These are phyloP conservation scores for Nycticryphes semicollaris DNA, from an alignment of 2,113 vertebrate genomes.

Conservation along the genomic window DNA sequence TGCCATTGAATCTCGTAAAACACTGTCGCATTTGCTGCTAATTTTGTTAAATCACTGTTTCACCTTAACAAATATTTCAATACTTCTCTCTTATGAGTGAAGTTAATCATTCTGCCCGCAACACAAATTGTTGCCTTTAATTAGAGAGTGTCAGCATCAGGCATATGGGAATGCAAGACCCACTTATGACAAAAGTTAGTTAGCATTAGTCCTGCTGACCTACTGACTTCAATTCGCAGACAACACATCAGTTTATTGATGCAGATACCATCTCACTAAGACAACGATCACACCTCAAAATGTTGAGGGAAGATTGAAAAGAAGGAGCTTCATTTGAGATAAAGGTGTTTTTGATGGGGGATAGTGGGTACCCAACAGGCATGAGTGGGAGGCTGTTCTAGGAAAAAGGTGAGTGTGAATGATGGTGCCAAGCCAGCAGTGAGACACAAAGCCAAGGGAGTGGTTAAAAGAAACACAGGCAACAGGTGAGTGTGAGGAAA, in stretches of 20 bases:
- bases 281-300: background rate
- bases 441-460: conserved; percentile 29
- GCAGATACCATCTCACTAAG: background rate
- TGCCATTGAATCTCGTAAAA: too few species aligned
- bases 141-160: background rate
- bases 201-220: background rate
- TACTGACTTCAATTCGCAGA: background rate
- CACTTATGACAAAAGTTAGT: background rate
- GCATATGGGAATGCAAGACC: background rate
- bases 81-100: too few species aligned
- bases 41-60: too few species aligned
- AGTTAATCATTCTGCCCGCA: too few species aligned
- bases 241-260: background rate
- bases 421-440: background rate
- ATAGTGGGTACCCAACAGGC: background rate
- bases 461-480: background rate
- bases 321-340: background rate
- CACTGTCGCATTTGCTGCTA: too few species aligned
- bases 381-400: background rate
- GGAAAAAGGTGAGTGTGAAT: background rate
- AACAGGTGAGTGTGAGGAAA: conserved; percentile 1
- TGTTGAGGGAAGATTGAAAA: background rate
- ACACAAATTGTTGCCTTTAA: background rate
- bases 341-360: background rate
- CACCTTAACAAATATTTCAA: too few species aligned